A percentile compares a stretch with the other conserved stretches of the same genome.
phyloP scores from a whole-genome alignment of 2,797 vertebrate genomes.

The Petrocephalus sullivani region DNA sequence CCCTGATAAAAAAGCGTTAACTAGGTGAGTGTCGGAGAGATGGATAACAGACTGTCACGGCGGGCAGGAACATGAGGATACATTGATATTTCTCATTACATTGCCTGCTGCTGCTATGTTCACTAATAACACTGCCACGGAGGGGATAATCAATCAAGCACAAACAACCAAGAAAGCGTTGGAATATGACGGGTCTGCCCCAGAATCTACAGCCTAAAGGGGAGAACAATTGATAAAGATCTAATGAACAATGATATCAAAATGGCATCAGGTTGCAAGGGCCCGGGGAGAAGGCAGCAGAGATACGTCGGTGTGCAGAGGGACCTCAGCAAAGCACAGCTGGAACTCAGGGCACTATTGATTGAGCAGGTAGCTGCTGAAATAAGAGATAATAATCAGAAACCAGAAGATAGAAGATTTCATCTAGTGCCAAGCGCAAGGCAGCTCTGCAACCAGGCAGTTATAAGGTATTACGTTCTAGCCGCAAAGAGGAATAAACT shows the following conservation, averaged over 20 bases:
- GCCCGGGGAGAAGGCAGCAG: slow-evolving; percentile 26
- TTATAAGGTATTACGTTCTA: not conserved
- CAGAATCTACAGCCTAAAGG: slow-evolving; percentile 62
- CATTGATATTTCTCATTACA: slow-evolving; percentile 86
- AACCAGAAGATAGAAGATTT: slow-evolving; percentile 43
- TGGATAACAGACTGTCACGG: slow-evolving; percentile 78
- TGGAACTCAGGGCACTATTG: slow-evolving; percentile 39
- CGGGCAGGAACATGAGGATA: slow-evolving; percentile 78
- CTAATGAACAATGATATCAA: slow-evolving; percentile 73
- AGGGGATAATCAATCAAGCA: slow-evolving; percentile 74
- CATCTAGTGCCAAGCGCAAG: slow-evolving; percentile 30
- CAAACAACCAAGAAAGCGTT: slow-evolving; percentile 64
- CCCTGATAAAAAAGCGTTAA: slow-evolving; percentile 88
- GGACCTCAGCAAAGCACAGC: slow-evolving; percentile 34
- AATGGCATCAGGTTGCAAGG: slow-evolving; percentile 41
- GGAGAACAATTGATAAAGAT: slow-evolving; percentile 74
- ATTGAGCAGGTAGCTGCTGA: slow-evolving; percentile 38
- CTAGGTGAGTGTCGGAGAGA: slow-evolving; percentile 87
- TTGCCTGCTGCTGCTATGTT: slow-evolving; percentile 68
- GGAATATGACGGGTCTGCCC: slow-evolving; percentile 67
- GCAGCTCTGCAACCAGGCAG: slow-evolving; percentile 5
- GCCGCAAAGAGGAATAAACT: not conserved
- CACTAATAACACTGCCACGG: slow-evolving; percentile 71
- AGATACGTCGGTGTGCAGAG: slow-evolving; percentile 28
- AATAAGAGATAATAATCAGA: slow-evolving; percentile 46